These are phyloP conservation scores for Pseudomugil tenellus DNA, from an alignment of 2,797 vertebrate genomes.

Conservation along the genomic window DNA sequence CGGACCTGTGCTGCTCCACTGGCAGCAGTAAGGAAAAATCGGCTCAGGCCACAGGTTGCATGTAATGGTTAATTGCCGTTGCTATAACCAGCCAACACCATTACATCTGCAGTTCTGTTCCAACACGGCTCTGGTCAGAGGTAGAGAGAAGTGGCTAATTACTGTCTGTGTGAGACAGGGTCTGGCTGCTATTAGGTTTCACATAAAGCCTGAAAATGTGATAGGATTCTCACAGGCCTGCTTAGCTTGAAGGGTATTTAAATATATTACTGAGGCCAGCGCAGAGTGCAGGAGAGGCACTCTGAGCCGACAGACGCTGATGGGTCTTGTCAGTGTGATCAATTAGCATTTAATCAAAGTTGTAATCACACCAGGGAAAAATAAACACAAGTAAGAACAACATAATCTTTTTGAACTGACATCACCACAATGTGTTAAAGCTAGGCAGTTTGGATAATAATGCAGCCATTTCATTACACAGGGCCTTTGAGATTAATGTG, in stretches of 20 bases:
- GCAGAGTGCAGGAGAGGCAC: slow-evolving; percentile 20
- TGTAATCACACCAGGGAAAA: slow-evolving; percentile 49
- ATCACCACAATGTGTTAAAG: background rate
- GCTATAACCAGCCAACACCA: slow-evolving; percentile 56
- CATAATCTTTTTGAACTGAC: background rate
- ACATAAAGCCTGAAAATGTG: slow-evolving; percentile 56
- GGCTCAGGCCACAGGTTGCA: slow-evolving; percentile 62
- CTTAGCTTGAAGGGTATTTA: slow-evolving; percentile 20
- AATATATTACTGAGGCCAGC: slow-evolving; percentile 23
- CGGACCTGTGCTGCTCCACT: slow-evolving; percentile 26
- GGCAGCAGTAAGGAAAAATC: slow-evolving; percentile 20
- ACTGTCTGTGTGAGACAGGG: slow-evolving; percentile 59
- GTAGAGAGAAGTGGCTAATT: slow-evolving; percentile 61
- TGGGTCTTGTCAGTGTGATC: slow-evolving; percentile 67
- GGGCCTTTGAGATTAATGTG: background rate
- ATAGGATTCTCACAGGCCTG: slow-evolving; percentile 35
- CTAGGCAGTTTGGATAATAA: background rate
- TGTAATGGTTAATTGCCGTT: slow-evolving; percentile 56
- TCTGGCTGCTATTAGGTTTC: slow-evolving; percentile 57
- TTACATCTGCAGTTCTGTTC: slow-evolving; percentile 39
- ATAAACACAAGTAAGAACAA: slow-evolving; percentile 25
- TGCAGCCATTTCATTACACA: background rate
- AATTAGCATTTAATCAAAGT: slow-evolving; percentile 66
- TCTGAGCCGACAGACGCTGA: slow-evolving; percentile 58
- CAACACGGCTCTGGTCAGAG: slow-evolving; percentile 54